phyloP scores from a whole-genome alignment of 2,113 vertebrate genomes.

The Apodemus sylvaticus region DNA sequence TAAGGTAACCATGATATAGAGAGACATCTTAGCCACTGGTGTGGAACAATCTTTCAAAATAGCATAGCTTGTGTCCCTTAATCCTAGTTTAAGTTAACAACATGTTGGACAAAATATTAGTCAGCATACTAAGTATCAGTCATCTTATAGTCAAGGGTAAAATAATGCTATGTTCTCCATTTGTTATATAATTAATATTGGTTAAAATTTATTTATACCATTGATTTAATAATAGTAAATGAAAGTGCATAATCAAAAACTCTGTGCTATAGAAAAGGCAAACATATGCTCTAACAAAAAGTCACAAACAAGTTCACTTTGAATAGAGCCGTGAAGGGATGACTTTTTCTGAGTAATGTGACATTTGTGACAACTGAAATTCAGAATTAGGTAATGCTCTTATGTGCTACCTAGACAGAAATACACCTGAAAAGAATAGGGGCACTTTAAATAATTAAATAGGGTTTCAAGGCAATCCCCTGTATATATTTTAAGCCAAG shows the following conservation, averaged over 20 bases:
- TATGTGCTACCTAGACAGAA: neutral
- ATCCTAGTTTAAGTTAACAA: neutral
- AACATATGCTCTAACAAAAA: neutral
- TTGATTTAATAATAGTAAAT: neutral
- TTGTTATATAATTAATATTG: neutral
- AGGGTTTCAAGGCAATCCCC: neutral
- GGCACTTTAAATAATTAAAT: neutral
- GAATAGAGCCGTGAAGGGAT: neutral
- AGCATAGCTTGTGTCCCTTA: neutral
- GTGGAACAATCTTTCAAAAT: slow-evolving; percentile 34
- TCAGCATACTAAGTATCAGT: neutral
- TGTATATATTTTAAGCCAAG: neutral
- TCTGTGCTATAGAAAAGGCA: neutral
- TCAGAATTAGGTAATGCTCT: neutral
- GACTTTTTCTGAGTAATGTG: neutral
- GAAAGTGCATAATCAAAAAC: neutral
- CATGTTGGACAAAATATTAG: neutral
- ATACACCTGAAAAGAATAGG: neutral
- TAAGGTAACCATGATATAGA: neutral
- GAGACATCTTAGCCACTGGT: slow-evolving; percentile 16
- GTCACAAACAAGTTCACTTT: neutral
- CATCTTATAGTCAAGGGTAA: neutral
- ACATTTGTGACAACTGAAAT: neutral
- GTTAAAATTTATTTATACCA: slow-evolving; percentile 9
- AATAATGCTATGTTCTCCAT: neutral